Conservation (phyloP, 1,140 invertebrate species). For the Chironomus striatipennis region DNA sequence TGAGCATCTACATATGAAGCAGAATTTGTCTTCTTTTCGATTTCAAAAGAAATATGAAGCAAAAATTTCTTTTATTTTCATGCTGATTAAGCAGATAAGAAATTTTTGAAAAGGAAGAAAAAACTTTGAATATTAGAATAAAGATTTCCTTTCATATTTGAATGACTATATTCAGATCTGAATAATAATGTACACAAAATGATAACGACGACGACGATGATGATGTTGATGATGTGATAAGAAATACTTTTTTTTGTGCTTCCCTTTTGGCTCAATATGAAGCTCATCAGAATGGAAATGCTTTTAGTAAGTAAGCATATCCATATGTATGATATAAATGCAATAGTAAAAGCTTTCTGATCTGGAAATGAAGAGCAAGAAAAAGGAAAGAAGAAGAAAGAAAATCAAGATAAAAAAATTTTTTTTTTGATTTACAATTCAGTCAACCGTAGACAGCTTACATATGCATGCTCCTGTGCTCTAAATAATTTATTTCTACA, state of each 20-base stretch:
- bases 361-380: background rate
- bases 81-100: slow-evolving; percentile 10
- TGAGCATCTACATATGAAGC: background rate
- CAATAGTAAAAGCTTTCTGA: background rate
- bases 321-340: background rate
- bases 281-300: slow-evolving; percentile 8
- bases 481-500: background rate
- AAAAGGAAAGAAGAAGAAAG: background rate
- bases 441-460: background rate
- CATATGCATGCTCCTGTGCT: background rate
- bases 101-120: background rate
- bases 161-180: background rate
- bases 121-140: background rate
- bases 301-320: background rate
- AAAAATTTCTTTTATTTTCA: background rate
- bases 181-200: background rate
- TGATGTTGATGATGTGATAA: background rate
- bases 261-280: background rate
- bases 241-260: background rate
- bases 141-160: background rate
- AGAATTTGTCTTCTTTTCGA: too few species aligned
- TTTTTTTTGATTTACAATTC: slow-evolving; percentile 6
- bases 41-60: too few species aligned
- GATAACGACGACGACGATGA: background rate
- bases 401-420: background rate